phyloP scores from a whole-genome alignment of 2,797 vertebrate species.

The Aphelocoma californica region DNA sequence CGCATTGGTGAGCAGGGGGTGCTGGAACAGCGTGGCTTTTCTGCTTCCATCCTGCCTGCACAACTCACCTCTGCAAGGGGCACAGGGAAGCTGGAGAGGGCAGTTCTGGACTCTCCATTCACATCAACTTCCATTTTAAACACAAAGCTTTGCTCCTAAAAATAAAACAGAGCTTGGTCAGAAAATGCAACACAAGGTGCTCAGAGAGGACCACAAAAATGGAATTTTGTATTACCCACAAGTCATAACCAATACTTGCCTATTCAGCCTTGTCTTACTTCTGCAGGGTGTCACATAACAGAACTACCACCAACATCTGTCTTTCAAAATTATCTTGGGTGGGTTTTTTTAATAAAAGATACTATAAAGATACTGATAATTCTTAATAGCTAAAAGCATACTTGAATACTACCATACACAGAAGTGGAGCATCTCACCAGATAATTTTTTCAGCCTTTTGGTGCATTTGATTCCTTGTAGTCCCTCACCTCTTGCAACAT shows the following conservation, averaged over 20 bases:
- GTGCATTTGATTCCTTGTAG: neutral
- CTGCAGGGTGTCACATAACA: neutral
- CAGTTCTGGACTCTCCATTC: conserved; percentile 84
- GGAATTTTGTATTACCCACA: neutral
- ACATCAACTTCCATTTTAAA: conserved; percentile 91
- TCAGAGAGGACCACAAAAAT: neutral
- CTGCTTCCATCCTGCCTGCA: conserved; percentile 78
- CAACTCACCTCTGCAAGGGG: conserved; percentile 79
- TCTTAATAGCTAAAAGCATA: neutral
- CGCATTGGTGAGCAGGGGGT: conserved; percentile 93
- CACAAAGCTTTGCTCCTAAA: conserved; percentile 70
- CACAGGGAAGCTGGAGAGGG: conserved; percentile 80
- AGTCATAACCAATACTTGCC: neutral
- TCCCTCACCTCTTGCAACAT: neutral
- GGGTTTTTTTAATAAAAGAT: neutral
- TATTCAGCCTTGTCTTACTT: neutral
- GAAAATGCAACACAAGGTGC: neutral
- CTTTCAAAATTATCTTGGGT: neutral
- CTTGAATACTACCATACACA: neutral
- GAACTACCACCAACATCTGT: neutral
- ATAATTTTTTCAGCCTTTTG: neutral
- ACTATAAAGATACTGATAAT: neutral
- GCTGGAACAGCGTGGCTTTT: conserved; percentile 92
- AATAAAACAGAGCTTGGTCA: conserved; percentile 64
- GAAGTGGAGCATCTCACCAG: neutral